Percentiles rank a stretch among this genome's conserved stretches.
phyloP scores from a whole-genome alignment of 2,888 invertebrate genomes.

The Tetranychus truncatus region DNA sequence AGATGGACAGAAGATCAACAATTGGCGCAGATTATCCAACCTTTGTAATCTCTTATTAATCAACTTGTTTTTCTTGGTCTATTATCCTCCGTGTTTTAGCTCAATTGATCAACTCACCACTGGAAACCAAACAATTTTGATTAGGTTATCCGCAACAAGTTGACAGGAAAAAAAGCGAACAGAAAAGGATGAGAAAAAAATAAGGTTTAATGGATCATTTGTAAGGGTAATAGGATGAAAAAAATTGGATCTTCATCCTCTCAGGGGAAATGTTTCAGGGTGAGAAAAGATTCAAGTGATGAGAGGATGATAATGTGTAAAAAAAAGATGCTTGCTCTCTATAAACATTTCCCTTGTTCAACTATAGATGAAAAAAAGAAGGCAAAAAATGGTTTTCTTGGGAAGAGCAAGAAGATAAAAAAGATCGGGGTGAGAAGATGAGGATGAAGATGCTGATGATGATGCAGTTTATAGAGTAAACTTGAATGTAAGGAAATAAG shows the following conservation, averaged over 20 bases:
- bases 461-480: neutral
- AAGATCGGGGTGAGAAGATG: neutral
- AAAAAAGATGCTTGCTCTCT: neutral
- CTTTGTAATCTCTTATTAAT: neutral
- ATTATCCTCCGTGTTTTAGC: neutral
- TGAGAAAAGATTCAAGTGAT: neutral
- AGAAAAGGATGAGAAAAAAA: neutral
- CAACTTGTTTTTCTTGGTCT: too few relatives aligned
- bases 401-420: neutral
- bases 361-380: neutral
- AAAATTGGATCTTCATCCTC: neutral
- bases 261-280: neutral
- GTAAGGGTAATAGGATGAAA: neutral
- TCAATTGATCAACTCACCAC: neutral
- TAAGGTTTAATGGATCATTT: neutral
- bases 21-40: neutral
- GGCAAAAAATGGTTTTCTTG: neutral
- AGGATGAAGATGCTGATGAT: neutral
- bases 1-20: neutral
- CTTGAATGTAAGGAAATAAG: neutral
- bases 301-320: neutral
- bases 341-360: neutral
- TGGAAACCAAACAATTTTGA: neutral
- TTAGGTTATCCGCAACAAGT: neutral
- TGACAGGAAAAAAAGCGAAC: neutral